Evolutionary conservation across 2,113 vertebrate genomes (phyloP), one percentile per base, ranked within the genome.

Genomic region (Anhinga anhinga): DNA sequence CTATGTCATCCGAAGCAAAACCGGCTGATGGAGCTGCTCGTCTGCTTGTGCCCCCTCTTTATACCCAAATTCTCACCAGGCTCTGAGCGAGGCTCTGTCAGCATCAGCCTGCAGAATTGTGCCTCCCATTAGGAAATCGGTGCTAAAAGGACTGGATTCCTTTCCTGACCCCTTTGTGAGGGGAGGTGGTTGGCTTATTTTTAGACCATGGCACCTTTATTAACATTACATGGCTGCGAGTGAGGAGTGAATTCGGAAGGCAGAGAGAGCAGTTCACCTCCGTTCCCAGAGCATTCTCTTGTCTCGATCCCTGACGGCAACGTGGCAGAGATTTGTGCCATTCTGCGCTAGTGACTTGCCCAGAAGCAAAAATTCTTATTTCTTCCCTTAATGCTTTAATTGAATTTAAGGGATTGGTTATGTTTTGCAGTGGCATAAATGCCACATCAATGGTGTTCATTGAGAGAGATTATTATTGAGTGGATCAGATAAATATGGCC

Each of bases 401-500:
- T 97, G 95, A 97, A 96, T 98, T 97, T 95, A 88, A 97, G 89
- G 92, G 89, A 86, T 93, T 70, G 87, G 95, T 96, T 95, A 95
- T 96, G 94, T 98, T 97, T 95, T 94, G 95, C 93, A 95, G 58
- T 77, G 96, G 96, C 94, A 95, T 56, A 82, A 88, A 93, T 67
- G 95, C 98, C 98, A 98, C 98, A 98, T 98, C 98, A 98, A 94
- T 94, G 95, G 89, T 59, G 36, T 45, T 44, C 83, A 52, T 92
- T 97, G 96, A 94, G 58, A 96, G 93, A 92, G 89, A 90, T 86
- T 94, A 96, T 95, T 96, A 93, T 18, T 94, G 97, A 97, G 88
- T 58, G 91, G 92, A 98, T 98, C 98, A 97, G 97, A 98, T 98
- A 97, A 98, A 98, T 96, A 88, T 95, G 97, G 98, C 85, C 94